Base-by-base conservation (phyloP, 2,888 invertebrate species). In the Drosophila borborema region DNA sequence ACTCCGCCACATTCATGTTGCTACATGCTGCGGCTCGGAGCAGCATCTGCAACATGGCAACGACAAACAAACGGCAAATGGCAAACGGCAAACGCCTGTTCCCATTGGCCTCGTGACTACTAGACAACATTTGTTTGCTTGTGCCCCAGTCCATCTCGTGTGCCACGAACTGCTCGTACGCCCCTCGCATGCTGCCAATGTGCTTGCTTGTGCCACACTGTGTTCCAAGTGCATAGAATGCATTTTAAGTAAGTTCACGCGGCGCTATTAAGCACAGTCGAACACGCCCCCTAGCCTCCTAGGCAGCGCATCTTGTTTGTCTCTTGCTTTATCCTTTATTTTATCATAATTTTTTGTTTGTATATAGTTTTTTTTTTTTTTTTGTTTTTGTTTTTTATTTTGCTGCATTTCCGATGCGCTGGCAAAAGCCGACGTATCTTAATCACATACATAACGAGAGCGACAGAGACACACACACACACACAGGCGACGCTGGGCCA, bases 171-270 rank as follows among this genome's bases (percentile, higher is more conserved):
- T 9, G 41, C 41, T 41, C n/a, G 43, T 12, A 3, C 8, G 14
- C 3, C 46, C 46, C 46, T 23, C 46, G 43, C 16, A 36, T 14
- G 49, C 49, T 23, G 23, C 23, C 23, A 23, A 23, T 23, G 4
- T 23, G 23, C 23, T 23, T 23, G 23, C 23, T 20, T 2, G 20
- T 20, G 20, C 20, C 20, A 20, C 20, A 4, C 23, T 2, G 0
- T 49, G 31, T 10, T 34, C 34, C 34, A 28, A 60, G 23, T 63
- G 56, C 60, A 58, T 40, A 45, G 28, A 61, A 59, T 69, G 87
- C 78, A 71, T 66, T 84, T 89, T 77, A 78, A 82, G 64, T 70
- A 74, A 87, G 85, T 89, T 81, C 78, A 81, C 70, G 67, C 67
- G 65, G 51, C 66, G 81, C 70, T 80, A 80, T 80, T 61, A 75